These are phyloP conservation scores for Bufo bufo DNA, from an alignment of 2,113 vertebrate species.

Conservation along the genomic window DNA sequence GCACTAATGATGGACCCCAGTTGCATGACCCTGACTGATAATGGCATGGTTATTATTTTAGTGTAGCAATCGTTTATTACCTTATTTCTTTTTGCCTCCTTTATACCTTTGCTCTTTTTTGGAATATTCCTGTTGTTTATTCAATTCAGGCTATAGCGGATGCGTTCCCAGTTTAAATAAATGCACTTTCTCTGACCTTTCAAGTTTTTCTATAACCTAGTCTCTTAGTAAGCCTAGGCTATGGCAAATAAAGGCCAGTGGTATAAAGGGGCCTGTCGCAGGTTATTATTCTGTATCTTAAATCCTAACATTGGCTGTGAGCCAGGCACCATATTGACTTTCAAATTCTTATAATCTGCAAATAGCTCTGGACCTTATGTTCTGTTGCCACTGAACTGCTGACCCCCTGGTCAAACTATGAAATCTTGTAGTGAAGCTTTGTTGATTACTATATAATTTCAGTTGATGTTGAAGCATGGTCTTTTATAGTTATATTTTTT, in stretches of 20 bases:
- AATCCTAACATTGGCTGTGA: constrained; percentile 34
- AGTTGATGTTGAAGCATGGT: constrained; percentile 60
- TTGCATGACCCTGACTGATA: constrained; percentile 40
- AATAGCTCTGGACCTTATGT: constrained; percentile 55
- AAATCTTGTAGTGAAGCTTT: constrained; percentile 59
- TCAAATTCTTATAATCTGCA: constrained; percentile 55
- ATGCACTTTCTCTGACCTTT: constrained; percentile 52
- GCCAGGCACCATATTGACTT: constrained; percentile 51
- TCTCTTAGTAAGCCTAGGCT: constrained; percentile 54
- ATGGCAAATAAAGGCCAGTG: constrained; percentile 57
- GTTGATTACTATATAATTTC: constrained; percentile 65
- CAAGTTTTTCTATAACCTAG: constrained; percentile 60
- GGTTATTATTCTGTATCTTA: constrained; percentile 49
- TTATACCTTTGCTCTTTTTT: constrained; percentile 15
- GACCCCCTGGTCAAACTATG: constrained; percentile 53
- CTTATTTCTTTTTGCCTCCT: not conserved
- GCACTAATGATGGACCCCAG: constrained; percentile 35
- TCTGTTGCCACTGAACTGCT: constrained; percentile 48
- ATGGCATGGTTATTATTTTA: constrained; percentile 55
- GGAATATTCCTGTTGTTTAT: constrained; percentile 46
- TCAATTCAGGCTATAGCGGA: constrained; percentile 19
- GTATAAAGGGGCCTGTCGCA: constrained; percentile 50
- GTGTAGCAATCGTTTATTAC: constrained; percentile 32
- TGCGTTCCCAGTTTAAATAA: constrained; percentile 40
- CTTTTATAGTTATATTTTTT: constrained; percentile 45